Percentiles rank a stretch among this genome's conserved stretches.
Evolutionary conservation across 2,888 invertebrate genomes (phyloP).

Genomic region (Athrips mouffetella): DNA sequence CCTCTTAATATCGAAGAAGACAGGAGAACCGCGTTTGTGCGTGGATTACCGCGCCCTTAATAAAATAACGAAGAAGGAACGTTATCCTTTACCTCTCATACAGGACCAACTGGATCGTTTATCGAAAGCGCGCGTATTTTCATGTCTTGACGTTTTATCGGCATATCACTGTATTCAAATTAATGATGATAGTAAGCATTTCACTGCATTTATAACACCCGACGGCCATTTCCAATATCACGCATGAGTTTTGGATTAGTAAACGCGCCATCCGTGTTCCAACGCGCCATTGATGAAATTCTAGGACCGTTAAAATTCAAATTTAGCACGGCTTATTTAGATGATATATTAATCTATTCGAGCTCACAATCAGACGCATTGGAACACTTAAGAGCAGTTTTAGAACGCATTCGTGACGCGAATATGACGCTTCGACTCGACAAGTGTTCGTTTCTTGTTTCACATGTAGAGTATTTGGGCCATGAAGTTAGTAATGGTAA

Average conservation of each 20-base stretch:
- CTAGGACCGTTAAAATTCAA: slow-evolving; percentile 14
- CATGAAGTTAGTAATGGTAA: neutral
- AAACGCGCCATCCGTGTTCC: slow-evolving; percentile 8
- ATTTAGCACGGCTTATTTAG: slow-evolving; percentile 17
- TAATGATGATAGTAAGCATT: slow-evolving; percentile 10
- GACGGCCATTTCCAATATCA: slow-evolving; percentile 18
- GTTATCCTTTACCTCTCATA: slow-evolving; percentile 21
- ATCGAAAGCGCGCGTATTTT: slow-evolving; percentile 3
- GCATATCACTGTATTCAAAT: slow-evolving; percentile 13
- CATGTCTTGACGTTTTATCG: slow-evolving; percentile 15
- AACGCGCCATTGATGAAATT: slow-evolving; percentile 11
- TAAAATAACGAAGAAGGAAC: slow-evolving; percentile 17
- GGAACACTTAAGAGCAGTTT: slow-evolving; percentile 4
- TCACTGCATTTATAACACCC: slow-evolving; percentile 21
- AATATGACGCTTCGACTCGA: neutral
- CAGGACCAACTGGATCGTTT: slow-evolving; percentile 21
- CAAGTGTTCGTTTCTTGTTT: slow-evolving; percentile 16
- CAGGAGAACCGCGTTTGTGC: slow-evolving; percentile 19
- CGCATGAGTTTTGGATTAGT: slow-evolving; percentile 17
- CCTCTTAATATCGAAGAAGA: slow-evolving; percentile 16
- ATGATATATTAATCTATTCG: slow-evolving; percentile 14
- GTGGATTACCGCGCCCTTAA: slow-evolving; percentile 22
- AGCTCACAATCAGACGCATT: neutral
- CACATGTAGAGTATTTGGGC: slow-evolving; percentile 14
- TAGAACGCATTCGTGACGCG: slow-evolving; percentile 3